Conservation (phyloP, 2,797 vertebrate species). For the Odontamblyopus rebecca region DNA sequence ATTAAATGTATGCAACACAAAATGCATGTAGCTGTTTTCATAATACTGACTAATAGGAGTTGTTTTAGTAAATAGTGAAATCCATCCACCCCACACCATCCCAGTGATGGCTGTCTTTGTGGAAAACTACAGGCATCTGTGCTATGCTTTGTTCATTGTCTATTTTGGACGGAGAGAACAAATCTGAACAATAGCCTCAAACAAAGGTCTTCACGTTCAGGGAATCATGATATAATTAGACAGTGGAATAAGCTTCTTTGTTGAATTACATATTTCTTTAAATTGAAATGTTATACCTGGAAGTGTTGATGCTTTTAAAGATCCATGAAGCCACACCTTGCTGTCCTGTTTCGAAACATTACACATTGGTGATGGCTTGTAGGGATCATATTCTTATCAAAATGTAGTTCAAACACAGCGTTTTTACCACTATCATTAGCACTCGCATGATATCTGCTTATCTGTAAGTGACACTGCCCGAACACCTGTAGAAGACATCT, state of each 20-base stretch:
- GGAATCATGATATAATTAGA: slow-evolving; percentile 33
- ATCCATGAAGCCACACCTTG: neutral
- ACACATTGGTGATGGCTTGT: neutral
- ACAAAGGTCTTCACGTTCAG: slow-evolving; percentile 31
- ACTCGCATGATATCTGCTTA: neutral
- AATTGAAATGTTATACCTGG: neutral
- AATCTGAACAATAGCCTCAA: slow-evolving; percentile 44
- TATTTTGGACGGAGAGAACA: slow-evolving; percentile 51
- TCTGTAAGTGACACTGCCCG: neutral
- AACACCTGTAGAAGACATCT: neutral
- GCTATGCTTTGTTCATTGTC: slow-evolving; percentile 79
- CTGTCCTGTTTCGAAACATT: neutral
- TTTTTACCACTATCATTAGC: neutral
- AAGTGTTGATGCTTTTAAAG: neutral
- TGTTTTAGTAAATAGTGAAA: slow-evolving; percentile 7
- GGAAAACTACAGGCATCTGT: slow-evolving; percentile 80
- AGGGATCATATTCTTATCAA: neutral
- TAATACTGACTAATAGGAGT: neutral
- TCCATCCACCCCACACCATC: slow-evolving; percentile 29
- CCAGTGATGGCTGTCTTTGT: slow-evolving; percentile 69
- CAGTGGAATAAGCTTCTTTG: slow-evolving; percentile 8
- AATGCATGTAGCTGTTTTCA: neutral
- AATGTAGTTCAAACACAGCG: neutral
- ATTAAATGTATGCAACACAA: neutral
- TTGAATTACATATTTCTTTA: neutral